phyloP scores from a whole-genome alignment of 2,113 vertebrate genomes.

The Brachionichthys hirsutus region DNA sequence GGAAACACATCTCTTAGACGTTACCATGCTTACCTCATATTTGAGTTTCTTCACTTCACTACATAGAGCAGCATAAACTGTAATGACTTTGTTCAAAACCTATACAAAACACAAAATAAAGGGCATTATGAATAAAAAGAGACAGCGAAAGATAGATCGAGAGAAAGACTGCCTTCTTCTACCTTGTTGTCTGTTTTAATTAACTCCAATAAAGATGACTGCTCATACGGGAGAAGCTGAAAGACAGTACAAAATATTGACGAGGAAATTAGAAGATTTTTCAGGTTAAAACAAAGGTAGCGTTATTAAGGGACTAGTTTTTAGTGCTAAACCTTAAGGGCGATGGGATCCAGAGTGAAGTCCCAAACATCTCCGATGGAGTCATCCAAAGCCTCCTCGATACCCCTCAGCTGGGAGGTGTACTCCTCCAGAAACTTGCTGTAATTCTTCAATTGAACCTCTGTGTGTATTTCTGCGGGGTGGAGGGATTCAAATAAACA shows the following conservation, averaged over 20 bases:
- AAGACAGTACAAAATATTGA: neutral
- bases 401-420: slow-evolving; percentile 90
- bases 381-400: slow-evolving; percentile 94
- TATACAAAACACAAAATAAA: slow-evolving; percentile 48
- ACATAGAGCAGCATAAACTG: slow-evolving; percentile 96
- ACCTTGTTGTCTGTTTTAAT: slow-evolving; percentile 99
- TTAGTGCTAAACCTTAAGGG: slow-evolving; percentile 84
- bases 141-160: neutral
- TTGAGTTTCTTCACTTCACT: slow-evolving; percentile 98
- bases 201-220: slow-evolving; percentile 92
- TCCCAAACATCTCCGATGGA: slow-evolving; percentile 98
- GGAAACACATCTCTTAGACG: neutral
- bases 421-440: slow-evolving; percentile 95
- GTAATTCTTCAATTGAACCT: slow-evolving; percentile 97
- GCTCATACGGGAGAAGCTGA: slow-evolving; percentile 95
- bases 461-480: slow-evolving; percentile 92
- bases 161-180: slow-evolving; percentile 7
- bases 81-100: slow-evolving; percentile 98
- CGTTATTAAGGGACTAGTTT: neutral
- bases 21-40: slow-evolving; percentile 85
- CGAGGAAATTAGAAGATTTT: slow-evolving; percentile 2
- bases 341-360: slow-evolving; percentile 95
- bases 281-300: neutral
- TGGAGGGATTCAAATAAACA: slow-evolving; percentile 23
- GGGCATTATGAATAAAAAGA: neutral